Evolutionary conservation across 2,797 vertebrate genomes (phyloP).

Genomic region (Notamacropus eugenii): DNA sequence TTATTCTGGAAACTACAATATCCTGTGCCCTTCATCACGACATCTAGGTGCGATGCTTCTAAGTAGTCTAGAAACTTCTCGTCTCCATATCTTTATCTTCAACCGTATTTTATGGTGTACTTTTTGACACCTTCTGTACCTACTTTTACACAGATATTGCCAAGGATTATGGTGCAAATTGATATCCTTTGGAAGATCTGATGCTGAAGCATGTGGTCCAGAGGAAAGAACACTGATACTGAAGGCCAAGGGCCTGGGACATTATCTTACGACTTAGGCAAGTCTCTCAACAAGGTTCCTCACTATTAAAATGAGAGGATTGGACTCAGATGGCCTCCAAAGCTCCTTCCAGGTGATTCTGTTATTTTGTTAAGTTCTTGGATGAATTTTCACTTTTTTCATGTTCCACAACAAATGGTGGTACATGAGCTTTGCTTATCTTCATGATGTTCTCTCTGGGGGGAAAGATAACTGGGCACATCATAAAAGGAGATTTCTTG

Average conservation of each 20-base stretch:
- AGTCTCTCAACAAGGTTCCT: background rate
- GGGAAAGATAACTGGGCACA: background rate
- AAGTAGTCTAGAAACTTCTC: background rate
- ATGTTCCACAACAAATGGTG: background rate
- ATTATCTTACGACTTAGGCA: background rate
- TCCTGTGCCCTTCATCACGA: background rate
- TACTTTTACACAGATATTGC: background rate
- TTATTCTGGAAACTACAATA: background rate
- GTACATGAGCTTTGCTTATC: background rate
- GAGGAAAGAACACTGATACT: background rate
- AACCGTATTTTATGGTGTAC: background rate
- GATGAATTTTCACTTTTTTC: background rate
- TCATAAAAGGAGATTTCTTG: background rate
- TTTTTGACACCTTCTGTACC: background rate
- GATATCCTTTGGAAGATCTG: background rate
- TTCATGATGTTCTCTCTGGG: too few relatives aligned
- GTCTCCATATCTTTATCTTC: background rate
- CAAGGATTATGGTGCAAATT: background rate
- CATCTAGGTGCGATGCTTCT: background rate
- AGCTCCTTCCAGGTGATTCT: background rate
- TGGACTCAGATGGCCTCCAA: background rate
- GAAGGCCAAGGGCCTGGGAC: background rate
- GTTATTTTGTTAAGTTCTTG: background rate
- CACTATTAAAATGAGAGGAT: background rate
- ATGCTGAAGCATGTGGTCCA: background rate